Evolutionary conservation across 1,140 invertebrate genomes (phyloP), one percentile per base, ranked within the genome.

Genomic region (Heliconius nattereri): DNA sequence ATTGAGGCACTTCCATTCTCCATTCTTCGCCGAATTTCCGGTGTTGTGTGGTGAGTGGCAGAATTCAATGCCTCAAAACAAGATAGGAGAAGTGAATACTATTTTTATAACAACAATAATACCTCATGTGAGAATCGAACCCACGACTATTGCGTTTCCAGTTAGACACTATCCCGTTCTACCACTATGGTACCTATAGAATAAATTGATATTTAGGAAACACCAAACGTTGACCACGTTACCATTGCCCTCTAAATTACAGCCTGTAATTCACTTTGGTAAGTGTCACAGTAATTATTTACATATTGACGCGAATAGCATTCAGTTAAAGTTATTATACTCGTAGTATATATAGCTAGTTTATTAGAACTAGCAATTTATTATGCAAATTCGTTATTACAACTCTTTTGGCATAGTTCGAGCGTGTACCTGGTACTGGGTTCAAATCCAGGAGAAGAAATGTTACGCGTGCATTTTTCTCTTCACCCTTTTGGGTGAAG

Each of bases 221-320:
- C 13, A 66, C 60, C 23, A 26, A 16, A 13, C 60, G 60, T 26
- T 23, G 32, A 35, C 32, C 32, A 35, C 32, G 57, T 66, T 11
- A 26, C 26, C 60, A 7, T 26, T 16, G 26, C 60, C 20, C 23
- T 70, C 74, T 82, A 52, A 82, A 74, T 82, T 78, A 82, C 79
- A 54, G 78, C 72, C 72, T 75, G 75, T 77, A 75, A 82, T 82
- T 82, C 78, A 70, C 78, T 11, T 13, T 16, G 60, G 26, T 66
- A 29, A 9, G n/a, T 66, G 60, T 66, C 60, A 66, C 26, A 23
- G 54, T 66, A 66, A 26, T 29, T 66, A 66, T 29, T 66, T 29
- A 66, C 26, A 13, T 29, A 66, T 66, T 66, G 60, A 66, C 8
- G 26, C 23, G 20, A 9, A n/a, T 60, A n/a, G 54, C 7, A 11